phyloP scores from a whole-genome alignment of 2,797 vertebrate species.

The Carduelis carduelis region DNA sequence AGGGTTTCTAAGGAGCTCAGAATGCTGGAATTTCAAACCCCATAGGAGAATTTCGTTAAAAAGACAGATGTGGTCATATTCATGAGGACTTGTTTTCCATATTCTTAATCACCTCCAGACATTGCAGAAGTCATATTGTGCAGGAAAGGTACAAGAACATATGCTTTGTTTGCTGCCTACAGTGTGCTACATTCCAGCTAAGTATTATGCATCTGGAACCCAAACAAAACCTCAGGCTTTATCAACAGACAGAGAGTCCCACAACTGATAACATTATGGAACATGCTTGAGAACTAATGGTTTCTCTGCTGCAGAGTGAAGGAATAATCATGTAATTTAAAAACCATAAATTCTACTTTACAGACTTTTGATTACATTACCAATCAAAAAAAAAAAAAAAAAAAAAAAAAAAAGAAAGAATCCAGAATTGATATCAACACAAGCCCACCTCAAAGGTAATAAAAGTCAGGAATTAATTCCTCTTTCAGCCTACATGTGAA shows the following conservation, averaged over 20 bases:
- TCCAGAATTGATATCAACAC: background rate
- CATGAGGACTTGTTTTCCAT: constrained; percentile 45
- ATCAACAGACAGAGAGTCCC: background rate
- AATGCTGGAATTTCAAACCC: constrained; percentile 59
- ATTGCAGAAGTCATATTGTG: background rate
- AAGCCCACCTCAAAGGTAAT: background rate
- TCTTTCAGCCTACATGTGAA: background rate
- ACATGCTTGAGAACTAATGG: background rate
- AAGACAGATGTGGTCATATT: constrained; percentile 61
- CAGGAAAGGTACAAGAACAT: background rate
- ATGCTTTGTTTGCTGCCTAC: background rate
- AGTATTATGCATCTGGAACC: background rate
- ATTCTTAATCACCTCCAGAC: constrained; percentile 59
- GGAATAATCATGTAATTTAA: background rate
- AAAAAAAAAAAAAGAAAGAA: background rate
- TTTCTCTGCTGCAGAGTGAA: background rate
- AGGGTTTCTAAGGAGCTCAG: constrained; percentile 42
- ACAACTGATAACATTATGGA: background rate
- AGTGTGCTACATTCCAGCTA: background rate
- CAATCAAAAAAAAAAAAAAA: background rate
- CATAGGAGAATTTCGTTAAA: constrained; percentile 11
- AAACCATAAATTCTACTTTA: background rate
- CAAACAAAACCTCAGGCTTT: constrained; percentile 4
- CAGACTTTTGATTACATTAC: background rate
- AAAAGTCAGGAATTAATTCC: background rate